Evolutionary conservation across 2,113 vertebrate species (phyloP).

Genomic region (Rhizomys pruinosus): DNA sequence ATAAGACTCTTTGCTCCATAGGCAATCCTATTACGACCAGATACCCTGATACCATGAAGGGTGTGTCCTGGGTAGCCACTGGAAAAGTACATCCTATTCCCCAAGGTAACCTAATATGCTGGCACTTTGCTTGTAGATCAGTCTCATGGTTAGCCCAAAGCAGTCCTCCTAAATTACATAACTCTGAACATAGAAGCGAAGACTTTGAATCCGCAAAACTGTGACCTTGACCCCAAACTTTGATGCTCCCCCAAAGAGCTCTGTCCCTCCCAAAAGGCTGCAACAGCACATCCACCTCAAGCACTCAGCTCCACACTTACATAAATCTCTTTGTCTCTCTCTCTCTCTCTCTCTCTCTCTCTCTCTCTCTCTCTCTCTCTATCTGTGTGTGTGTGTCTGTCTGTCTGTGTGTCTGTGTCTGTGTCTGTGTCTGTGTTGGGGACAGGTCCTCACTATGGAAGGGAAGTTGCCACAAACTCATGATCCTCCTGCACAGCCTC

Average conservation of each 20-base stretch:
- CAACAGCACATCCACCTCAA: neutral
- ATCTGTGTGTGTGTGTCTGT: no score
- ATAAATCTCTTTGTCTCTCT: neutral
- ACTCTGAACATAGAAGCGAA: conserved; percentile 24
- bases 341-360: no score
- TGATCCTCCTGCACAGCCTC: neutral
- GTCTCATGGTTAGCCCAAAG: conserved; percentile 5
- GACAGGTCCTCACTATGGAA: neutral
- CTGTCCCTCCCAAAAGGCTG: neutral
- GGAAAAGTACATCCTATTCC: conserved; percentile 53
- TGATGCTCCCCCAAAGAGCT: neutral
- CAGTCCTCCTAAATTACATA: conserved; percentile 23
- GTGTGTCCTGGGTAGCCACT: neutral
- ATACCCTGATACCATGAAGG: neutral
- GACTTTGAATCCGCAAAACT: neutral
- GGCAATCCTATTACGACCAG: neutral
- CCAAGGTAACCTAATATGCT: conserved; percentile 13
- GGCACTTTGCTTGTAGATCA: neutral
- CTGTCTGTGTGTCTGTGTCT: no score
- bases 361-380: no score
- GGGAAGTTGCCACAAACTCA: neutral
- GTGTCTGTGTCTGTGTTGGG: neutral
- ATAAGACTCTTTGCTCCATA: neutral
- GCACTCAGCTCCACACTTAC: neutral
- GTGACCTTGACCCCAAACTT: neutral